Evolutionary conservation across 1,140 invertebrate species (phyloP).

Genomic region (Oscheius sp.): DNA sequence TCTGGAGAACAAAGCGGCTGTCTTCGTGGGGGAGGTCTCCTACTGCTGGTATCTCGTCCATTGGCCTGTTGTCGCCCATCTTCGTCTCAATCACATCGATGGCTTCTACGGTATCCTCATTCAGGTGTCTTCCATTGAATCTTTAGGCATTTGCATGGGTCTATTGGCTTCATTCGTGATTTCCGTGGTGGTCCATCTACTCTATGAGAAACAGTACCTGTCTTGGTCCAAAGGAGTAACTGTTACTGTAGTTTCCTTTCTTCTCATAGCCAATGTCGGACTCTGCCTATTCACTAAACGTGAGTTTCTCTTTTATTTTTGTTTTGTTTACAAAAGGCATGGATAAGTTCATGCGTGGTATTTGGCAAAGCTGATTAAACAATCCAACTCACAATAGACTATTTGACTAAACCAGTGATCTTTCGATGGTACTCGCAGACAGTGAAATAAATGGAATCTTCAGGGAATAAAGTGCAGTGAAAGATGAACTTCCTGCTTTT

Average conservation of each 20-base stretch:
- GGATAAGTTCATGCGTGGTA: no score
- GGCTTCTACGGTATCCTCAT: background rate
- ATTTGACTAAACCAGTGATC: no score
- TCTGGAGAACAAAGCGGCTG: background rate
- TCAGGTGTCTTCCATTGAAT: background rate
- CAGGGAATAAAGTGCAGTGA: no score
- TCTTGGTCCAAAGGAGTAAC: background rate
- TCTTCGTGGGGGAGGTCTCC: background rate
- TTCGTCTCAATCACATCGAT: background rate
- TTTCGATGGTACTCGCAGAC: no score
- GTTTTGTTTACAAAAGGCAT: no score
- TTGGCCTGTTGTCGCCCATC: background rate
- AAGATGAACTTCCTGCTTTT: no score
- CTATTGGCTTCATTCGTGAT: background rate
- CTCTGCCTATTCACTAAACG: no score
- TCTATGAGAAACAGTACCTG: background rate
- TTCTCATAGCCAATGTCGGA: background rate
- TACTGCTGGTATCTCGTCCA: constrained; percentile 8
- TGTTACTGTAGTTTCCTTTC: background rate
- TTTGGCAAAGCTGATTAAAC: no score
- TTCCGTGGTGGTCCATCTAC: background rate
- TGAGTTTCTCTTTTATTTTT: no score
- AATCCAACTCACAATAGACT: no score
- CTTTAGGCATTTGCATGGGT: background rate
- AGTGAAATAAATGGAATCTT: no score